Evolutionary conservation across 2,797 vertebrate species (phyloP), one percentile per base, ranked within the genome.

Genomic region (Darevskia nairensis): DNA sequence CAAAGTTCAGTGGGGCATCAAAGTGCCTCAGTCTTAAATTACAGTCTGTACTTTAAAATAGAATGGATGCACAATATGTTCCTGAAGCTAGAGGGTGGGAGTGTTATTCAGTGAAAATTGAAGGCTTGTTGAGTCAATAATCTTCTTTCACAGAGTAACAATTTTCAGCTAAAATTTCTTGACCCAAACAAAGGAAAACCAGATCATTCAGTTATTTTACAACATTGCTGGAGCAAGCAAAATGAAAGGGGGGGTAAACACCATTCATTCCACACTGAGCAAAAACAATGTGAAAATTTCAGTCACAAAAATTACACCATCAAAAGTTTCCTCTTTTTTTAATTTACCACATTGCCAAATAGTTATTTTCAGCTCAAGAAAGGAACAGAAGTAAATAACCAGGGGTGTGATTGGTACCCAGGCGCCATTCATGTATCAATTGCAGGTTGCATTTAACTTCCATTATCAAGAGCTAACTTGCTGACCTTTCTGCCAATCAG

Each of bases 91-190:
- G 95, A 95, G 96, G 97, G 96, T 96, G 95, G 97, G 97, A 97
- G 96, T 94, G 96, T 96, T 97, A 97, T 97, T 97, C 97, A 97
- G 91, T 95, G 96, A 96, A 97, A 97, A 97, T 97, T 97, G 97
- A 97, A 96, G 97, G 97, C 97, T 97, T 97, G 97, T 97, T 94
- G 96, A 97, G 96, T 97, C 97, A 97, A 97, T 97, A 97, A 97
- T 97, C 97, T 97, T 97, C 96, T 96, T 97, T 94, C 96, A 95
- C 94, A 97, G 94, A 96, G 96, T 97, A 97, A 97, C 97, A 97
- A 97, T 97, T 97, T 97, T 96, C 97, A 97, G 96, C 96, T 97
- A 97, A 97, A 97, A 97, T 96, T 97, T 97, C 96, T 97, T 97
- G 97, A 97, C 97, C 97, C 97, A 97, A 97, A 97, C 97, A 97